Percentiles rank a stretch among this genome's conserved stretches.
These are phyloP conservation scores for Pogona vitticeps DNA, from an alignment of 2,113 vertebrate species.

Conservation along the genomic window DNA sequence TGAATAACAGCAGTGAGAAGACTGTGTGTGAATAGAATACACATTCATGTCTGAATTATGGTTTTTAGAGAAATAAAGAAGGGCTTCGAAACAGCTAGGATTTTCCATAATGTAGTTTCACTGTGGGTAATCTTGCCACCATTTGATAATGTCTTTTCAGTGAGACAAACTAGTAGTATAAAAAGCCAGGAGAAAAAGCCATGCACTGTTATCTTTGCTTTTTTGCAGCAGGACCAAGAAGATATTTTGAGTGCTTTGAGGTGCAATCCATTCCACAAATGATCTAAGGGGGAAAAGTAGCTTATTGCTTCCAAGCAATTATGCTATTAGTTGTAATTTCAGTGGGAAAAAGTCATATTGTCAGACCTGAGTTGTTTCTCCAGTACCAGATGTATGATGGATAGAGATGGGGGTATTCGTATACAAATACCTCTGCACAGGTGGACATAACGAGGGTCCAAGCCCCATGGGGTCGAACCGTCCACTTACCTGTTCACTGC, in stretches of 20 bases:
- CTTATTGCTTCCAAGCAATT: too few relatives aligned
- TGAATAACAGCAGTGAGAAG: background rate
- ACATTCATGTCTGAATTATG: background rate
- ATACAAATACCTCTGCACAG: too few relatives aligned
- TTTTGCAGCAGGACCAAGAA: background rate
- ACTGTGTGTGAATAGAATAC: constrained; percentile 25
- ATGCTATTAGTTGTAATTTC: too few relatives aligned
- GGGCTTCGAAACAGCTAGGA: background rate
- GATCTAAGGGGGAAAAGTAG: too few relatives aligned
- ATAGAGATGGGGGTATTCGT: too few relatives aligned
- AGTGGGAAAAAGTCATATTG: too few relatives aligned
- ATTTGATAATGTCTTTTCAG: background rate
- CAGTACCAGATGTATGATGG: too few relatives aligned
- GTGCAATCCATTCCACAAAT: background rate
- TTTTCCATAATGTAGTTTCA: background rate
- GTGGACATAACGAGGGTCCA: too few relatives aligned
- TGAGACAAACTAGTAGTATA: background rate
- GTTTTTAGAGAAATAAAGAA: background rate
- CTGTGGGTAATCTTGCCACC: background rate
- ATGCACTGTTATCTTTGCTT: background rate
- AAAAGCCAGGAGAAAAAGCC: background rate
- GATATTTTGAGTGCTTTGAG: background rate
- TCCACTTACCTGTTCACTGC: too few relatives aligned
- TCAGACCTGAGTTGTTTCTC: too few relatives aligned
- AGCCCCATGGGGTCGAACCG: too few relatives aligned